Base-by-base conservation (phyloP, 2,797 vertebrate genomes). In the Chiloscyllium punctatum region DNA sequence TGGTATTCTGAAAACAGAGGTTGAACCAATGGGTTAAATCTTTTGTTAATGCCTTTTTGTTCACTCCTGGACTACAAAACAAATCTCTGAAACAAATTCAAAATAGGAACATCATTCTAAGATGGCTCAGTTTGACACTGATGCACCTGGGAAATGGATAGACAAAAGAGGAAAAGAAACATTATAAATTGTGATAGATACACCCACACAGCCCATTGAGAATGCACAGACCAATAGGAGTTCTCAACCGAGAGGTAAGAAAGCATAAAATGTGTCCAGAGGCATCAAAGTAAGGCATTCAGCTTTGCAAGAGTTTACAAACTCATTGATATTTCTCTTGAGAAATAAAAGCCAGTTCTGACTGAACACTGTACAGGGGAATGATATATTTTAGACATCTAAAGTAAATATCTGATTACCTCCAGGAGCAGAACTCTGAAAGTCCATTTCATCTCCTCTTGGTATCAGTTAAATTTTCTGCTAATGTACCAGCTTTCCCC, bases 251-350 rank as follows among this genome's bases (percentile, higher is more conserved):
- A 95, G 7, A 74, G 48, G 94, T 72, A 53, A 69, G 37, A 94
- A 51, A 74, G 69, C 25, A 30, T 74, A 51, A 72, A 53, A 18
- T 72, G 71, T 53, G 48, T 30, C 94, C 71, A 95, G 69, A 57
- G 18, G 48, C 69, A 95, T 95, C 94, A 66, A 91, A 91, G 88
- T 33, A 91, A 91, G 18, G 88, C 88, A 51, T 57, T 95, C 71
- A 95, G 42, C 48, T 57, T 95, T 72, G 48, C 48, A 91, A 66
- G 88, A 66, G 90, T 37, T 42, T 92, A 68, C 90, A 95, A 48
- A 8, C 27, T 95, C 48, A 15, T 77, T 95, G 30, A 77, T 95
- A 77, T 53, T 95, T 30, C 94, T 95, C 48, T 77, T 27, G 37
- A 74, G 48, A 51, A 74, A 72, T 33, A 77, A 72, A 74, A 95